Percentiles rank a stretch among this genome's conserved stretches.
Conservation (phyloP, 2,797 vertebrate species). For the Parambassis ranga region DNA sequence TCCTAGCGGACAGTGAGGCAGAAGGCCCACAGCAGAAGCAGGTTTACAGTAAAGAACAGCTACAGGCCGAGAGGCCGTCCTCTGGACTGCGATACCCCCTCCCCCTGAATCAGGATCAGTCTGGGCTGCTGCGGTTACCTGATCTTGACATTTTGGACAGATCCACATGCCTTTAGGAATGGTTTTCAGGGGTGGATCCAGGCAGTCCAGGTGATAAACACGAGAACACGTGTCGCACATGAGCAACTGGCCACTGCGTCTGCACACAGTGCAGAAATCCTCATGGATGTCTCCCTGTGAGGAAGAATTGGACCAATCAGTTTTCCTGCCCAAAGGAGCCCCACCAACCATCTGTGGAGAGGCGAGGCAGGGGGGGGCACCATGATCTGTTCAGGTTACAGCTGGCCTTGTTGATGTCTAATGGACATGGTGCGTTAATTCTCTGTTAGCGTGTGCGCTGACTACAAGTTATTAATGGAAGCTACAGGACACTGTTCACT, state of each 20-base stretch:
- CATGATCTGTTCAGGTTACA: slow-evolving; percentile 43
- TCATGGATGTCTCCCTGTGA: slow-evolving; percentile 99
- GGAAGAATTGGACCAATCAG: slow-evolving; percentile 88
- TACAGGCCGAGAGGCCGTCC: slow-evolving; percentile 29
- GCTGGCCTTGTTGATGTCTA: slow-evolving; percentile 39
- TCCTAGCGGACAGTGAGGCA: slow-evolving; percentile 55
- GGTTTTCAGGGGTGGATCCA: slow-evolving; percentile 99
- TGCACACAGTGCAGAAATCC: slow-evolving; percentile 99
- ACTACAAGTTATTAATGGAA: slow-evolving; percentile 39
- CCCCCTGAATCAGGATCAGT: slow-evolving; percentile 55
- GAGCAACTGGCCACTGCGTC: slow-evolving; percentile 99
- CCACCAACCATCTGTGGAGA: slow-evolving; percentile 61
- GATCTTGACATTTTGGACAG: slow-evolving; percentile 99
- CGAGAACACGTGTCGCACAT: slow-evolving; percentile 99
- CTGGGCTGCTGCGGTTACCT: slow-evolving; percentile 86
- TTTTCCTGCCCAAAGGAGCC: slow-evolving; percentile 71
- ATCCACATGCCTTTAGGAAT: slow-evolving; percentile 99
- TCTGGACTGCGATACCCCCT: slow-evolving; percentile 55
- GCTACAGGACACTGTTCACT: slow-evolving; percentile 78
- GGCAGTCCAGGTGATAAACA: slow-evolving; percentile 99
- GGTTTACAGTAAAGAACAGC: slow-evolving; percentile 27
- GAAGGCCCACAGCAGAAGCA: slow-evolving; percentile 22
- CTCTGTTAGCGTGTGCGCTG: slow-evolving; percentile 54
- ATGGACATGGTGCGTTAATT: slow-evolving; percentile 60
- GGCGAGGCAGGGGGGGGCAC: slow-evolving; percentile 45